These are phyloP conservation scores for Oopsacas minuta DNA, from an alignment of 37 sponge, comb jelly and placozoan genomes.

Conservation along the genomic window DNA sequence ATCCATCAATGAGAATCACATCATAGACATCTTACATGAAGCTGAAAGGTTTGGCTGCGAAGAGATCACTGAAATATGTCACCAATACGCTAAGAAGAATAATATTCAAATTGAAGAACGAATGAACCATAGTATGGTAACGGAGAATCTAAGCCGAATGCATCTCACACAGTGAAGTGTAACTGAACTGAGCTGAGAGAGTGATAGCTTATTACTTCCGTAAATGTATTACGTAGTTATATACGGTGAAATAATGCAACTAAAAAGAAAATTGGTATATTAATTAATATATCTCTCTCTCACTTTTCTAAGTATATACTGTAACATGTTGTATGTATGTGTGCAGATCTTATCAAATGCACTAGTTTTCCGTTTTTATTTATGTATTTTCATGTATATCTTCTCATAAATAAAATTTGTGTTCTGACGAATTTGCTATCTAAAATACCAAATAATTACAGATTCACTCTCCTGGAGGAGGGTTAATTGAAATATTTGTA, in stretches of 20 bases:
- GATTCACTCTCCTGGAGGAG: no score
- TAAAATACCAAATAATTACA: no score
- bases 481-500: no score
- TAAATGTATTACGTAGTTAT: background rate
- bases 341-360: background rate
- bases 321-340: background rate
- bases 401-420: no score
- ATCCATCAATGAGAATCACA: background rate
- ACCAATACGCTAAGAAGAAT: constrained; percentile 1
- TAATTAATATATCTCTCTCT: background rate
- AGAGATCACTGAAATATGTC: background rate
- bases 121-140: background rate
- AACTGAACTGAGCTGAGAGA: background rate
- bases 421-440: no score
- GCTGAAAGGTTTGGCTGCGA: background rate
- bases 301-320: background rate
- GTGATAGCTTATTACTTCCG: no score
- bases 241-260: background rate
- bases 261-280: background rate
- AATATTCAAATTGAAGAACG: background rate
- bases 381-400: background rate
- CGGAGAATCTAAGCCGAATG: background rate
- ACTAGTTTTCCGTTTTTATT: background rate
- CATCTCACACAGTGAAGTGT: background rate
- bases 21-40: background rate